Conservation (phyloP, 2,797 vertebrate genomes). For the Parotocinclus haroldoi region DNA sequence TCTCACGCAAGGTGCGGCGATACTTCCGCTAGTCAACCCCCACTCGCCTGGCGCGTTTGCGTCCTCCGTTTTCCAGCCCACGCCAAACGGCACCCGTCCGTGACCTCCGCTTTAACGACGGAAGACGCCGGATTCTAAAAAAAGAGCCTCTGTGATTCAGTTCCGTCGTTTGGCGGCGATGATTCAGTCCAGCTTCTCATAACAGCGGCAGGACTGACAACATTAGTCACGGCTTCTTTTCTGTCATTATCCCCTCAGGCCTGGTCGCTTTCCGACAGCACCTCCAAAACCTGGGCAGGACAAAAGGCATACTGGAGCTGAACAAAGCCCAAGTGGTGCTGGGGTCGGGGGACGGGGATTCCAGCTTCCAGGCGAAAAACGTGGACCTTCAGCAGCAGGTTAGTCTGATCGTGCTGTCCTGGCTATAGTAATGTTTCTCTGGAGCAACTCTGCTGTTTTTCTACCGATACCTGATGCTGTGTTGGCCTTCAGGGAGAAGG, state of each 20-base stretch:
- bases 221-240: not conserved
- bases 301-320: constrained; percentile 95
- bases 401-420: not conserved
- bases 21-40: not conserved
- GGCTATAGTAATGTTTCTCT: too few relatives aligned
- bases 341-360: constrained; percentile 71
- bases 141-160: constrained; percentile 21
- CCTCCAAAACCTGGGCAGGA: constrained; percentile 94
- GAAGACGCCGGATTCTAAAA: constrained; percentile 13
- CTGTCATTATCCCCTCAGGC: constrained; percentile 64
- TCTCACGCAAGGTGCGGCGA: constrained; percentile 86
- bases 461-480: not conserved
- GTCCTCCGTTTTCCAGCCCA: constrained; percentile 18
- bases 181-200: constrained; percentile 18
- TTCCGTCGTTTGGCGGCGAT: constrained; percentile 15
- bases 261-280: constrained; percentile 95
- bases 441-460: not conserved
- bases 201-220: constrained; percentile 17
- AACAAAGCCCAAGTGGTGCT: constrained; percentile 84
- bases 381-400: constrained; percentile 69
- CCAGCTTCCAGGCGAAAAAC: constrained; percentile 63
- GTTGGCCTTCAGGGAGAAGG: constrained; percentile 75
- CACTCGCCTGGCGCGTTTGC: constrained; percentile 17
- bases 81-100: constrained; percentile 12
- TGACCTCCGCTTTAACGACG: constrained; percentile 30